Conservation (phyloP, 1,140 invertebrate genomes). For the Drosophila sproati region DNA sequence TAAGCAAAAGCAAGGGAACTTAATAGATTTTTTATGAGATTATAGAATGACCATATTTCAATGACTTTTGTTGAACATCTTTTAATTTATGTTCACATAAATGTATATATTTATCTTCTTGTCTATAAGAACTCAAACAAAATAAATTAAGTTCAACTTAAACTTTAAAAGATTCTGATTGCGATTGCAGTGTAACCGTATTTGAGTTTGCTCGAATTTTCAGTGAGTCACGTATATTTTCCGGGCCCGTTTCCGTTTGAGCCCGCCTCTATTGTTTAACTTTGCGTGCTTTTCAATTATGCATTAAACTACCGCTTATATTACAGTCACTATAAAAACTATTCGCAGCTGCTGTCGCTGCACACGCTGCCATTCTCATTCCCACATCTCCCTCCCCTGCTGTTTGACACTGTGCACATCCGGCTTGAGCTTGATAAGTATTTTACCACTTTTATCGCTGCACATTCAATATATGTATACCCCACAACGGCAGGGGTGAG, state of each 20-base stretch:
- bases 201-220: background rate
- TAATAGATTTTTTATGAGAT: background rate
- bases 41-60: background rate
- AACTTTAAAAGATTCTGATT: background rate
- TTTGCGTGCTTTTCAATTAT: conserved; percentile 82
- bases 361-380: conserved; percentile 4
- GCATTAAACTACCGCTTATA: conserved; percentile 73
- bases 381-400: background rate
- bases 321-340: conserved; percentile 57
- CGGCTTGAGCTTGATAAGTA: conserved; percentile 76
- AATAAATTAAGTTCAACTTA: too few species aligned
- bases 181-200: background rate
- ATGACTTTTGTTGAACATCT: background rate
- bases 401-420: conserved; percentile 79
- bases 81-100: too few species aligned
- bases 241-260: background rate
- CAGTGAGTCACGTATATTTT: background rate
- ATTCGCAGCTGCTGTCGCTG: conserved; percentile 48
- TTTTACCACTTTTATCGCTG: conserved; percentile 75
- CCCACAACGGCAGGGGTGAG: background rate
- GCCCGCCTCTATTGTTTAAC: conserved; percentile 59
- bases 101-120: too few species aligned
- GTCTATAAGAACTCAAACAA: too few species aligned
- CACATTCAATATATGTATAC: conserved; percentile 35
- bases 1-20: background rate